A percentile compares a stretch with the other conserved stretches of the same genome.
Evolutionary conservation across 2,113 vertebrate genomes (phyloP).

Genomic region (Protobothrops flavoviridis): DNA sequence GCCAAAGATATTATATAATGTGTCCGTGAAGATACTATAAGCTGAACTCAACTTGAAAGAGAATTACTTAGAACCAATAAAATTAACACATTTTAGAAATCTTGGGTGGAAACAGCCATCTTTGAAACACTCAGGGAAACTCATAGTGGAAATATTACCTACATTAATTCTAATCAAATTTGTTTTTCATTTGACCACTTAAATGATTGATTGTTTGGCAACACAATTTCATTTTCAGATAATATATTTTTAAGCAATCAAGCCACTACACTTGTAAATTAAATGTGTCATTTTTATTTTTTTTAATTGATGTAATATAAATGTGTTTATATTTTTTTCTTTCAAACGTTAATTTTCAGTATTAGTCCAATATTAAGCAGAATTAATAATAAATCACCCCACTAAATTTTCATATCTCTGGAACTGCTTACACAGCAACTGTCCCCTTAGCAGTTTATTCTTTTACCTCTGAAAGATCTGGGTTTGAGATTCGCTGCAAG

Average conservation of each 20-base stretch:
- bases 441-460: not conserved
- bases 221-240: conserved; percentile 3
- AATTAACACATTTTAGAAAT: not conserved
- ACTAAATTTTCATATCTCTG: not conserved
- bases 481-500: not conserved
- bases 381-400: not conserved
- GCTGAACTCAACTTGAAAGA: not conserved
- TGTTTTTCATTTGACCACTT: conserved; percentile 22
- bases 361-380: not conserved
- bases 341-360: not conserved
- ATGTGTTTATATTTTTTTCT: not conserved
- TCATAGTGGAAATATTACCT: not conserved
- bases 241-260: not conserved
- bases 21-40: not conserved
- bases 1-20: not conserved
- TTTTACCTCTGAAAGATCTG: not conserved
- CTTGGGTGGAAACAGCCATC: not conserved
- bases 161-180: conserved; percentile 27
- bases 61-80: not conserved
- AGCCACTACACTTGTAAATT: not conserved
- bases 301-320: not conserved
- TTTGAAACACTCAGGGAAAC: not conserved
- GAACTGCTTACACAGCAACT: not conserved
- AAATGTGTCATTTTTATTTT: not conserved
- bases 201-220: conserved; percentile 5